A percentile compares a stretch with the other conserved stretches of the same genome.
phyloP scores from a whole-genome alignment of 2,113 vertebrate species.

The Daboia siamensis region DNA sequence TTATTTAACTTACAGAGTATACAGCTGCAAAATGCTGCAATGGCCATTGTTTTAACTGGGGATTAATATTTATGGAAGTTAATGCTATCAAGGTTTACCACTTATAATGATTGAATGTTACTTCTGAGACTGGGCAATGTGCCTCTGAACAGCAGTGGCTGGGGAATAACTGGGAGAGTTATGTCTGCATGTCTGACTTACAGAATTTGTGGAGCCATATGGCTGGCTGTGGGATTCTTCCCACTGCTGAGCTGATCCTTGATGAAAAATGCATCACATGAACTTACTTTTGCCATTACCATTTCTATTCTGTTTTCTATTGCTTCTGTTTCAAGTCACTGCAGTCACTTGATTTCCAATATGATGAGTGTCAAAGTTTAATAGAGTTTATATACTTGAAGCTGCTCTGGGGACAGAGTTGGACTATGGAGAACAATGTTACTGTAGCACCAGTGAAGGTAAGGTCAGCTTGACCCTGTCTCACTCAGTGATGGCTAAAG shows the following conservation, averaged over 20 bases:
- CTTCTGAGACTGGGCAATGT: too few species aligned
- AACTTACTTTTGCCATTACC: not conserved
- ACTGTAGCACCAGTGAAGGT: not conserved
- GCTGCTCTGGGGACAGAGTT: not conserved
- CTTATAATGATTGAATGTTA: not conserved
- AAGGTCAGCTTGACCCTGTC: not conserved
- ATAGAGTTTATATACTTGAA: not conserved
- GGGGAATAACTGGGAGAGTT: not conserved
- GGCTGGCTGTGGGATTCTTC: not conserved
- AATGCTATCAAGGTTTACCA: not conserved
- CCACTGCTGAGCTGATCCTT: not conserved
- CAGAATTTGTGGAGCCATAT: not conserved
- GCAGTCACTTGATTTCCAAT: not conserved
- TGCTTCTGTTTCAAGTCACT: not conserved
- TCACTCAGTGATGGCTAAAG: not conserved
- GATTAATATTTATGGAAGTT: not conserved
- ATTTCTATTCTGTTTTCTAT: not conserved
- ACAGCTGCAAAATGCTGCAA: not conserved
- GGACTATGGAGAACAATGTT: not conserved
- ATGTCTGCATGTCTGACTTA: not conserved
- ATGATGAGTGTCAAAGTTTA: not conserved
- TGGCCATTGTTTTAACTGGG: not conserved
- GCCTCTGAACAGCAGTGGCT: not conserved
- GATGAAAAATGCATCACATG: not conserved
- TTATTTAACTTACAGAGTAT: not conserved